Percentiles rank a stretch among this genome's conserved stretches.
Evolutionary conservation across 2,113 vertebrate species (phyloP).

Genomic region (Forbesichthys papilliferus): DNA sequence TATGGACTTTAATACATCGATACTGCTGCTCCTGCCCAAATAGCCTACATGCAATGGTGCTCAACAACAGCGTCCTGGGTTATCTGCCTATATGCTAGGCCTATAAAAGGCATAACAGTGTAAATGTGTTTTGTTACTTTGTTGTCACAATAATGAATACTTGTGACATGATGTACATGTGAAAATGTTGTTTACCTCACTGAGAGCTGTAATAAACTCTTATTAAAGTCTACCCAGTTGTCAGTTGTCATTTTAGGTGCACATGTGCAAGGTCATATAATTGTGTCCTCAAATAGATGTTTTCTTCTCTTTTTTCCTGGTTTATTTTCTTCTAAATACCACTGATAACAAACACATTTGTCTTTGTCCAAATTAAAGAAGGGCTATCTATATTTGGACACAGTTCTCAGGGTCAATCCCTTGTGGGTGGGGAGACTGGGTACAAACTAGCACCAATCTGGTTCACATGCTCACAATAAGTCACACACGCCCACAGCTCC

Average conservation of each 20-base stretch:
- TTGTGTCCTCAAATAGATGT: no score
- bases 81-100: neutral
- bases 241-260: no score
- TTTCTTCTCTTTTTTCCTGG: neutral
- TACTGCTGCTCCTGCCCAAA: slow-evolving; percentile 42
- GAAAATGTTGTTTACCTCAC: no score
- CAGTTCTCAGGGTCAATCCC: slow-evolving; percentile 36
- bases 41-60: slow-evolving; percentile 22
- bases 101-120: no score
- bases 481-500: slow-evolving; percentile 8
- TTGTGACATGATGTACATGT: no score
- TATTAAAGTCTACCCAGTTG: no score
- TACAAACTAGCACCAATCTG: slow-evolving; percentile 41
- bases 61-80: neutral
- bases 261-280: no score
- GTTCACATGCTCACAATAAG: slow-evolving; percentile 33
- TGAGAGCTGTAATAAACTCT: no score
- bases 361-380: slow-evolving; percentile 13
- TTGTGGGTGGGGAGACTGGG: slow-evolving; percentile 23
- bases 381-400: slow-evolving; percentile 5
- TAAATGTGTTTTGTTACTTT: no score
- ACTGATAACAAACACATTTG: neutral
- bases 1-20: slow-evolving; percentile 56
- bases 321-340: neutral
- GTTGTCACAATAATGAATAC: no score